These are phyloP conservation scores for Glaucomys volans DNA, from an alignment of 2,113 vertebrate species.

Conservation along the genomic window DNA sequence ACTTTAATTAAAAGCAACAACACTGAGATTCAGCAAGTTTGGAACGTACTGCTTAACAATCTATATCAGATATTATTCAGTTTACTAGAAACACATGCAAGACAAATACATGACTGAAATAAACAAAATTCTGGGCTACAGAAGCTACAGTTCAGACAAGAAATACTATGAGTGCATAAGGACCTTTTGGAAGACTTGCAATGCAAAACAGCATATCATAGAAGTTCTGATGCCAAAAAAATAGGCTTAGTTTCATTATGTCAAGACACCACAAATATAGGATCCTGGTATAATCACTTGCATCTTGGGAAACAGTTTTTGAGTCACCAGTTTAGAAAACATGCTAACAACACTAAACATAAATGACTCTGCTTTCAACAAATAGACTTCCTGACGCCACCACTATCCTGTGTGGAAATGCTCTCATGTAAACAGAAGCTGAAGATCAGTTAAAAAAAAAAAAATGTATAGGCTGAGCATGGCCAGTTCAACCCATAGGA, in stretches of 20 bases:
- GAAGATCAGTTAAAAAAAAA: background rate
- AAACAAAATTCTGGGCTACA: background rate
- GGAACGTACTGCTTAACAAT: background rate
- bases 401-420: background rate
- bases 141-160: background rate
- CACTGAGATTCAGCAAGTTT: background rate
- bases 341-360: background rate
- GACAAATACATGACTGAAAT: background rate
- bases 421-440: slow-evolving; percentile 11
- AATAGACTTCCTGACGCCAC: background rate
- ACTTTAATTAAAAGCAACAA: slow-evolving; percentile 31
- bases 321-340: background rate
- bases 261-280: background rate
- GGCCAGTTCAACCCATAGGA: background rate
- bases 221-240: background rate
- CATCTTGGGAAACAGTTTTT: background rate
- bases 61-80: background rate
- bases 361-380: background rate
- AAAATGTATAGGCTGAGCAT: background rate
- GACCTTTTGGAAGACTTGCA: background rate
- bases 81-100: background rate
- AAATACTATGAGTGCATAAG: background rate
- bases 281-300: background rate
- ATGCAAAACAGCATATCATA: background rate
- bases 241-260: background rate